Conservation (phyloP, 2,113 vertebrate genomes). For the Pteropus alecto region DNA sequence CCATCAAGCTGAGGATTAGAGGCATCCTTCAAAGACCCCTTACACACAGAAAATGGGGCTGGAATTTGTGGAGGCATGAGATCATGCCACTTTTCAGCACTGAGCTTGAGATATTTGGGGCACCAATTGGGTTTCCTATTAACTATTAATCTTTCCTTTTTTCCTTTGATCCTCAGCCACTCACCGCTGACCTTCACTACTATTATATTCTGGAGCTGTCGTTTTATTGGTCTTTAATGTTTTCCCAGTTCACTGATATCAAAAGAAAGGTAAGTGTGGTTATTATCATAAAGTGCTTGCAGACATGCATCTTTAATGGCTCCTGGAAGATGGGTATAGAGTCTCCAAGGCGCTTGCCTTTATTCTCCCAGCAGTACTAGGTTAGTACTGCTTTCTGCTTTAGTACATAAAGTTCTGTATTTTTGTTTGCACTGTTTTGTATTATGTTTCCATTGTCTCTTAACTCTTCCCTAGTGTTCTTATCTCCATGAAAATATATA, state of each 20-base stretch:
- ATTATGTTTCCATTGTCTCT: not conserved
- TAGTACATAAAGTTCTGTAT: not conserved
- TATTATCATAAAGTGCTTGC: not conserved
- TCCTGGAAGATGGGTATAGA: not conserved
- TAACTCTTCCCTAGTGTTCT: not conserved
- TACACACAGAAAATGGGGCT: not conserved
- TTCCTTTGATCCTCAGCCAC: slow-evolving; percentile 86
- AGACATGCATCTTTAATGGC: not conserved
- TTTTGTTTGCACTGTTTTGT: not conserved
- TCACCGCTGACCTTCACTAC: slow-evolving; percentile 95
- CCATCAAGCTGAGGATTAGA: not conserved
- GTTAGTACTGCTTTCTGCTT: not conserved
- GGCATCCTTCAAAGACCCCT: not conserved
- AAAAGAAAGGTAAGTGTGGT: slow-evolving; percentile 95
- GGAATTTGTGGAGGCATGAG: not conserved
- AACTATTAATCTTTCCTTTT: slow-evolving; percentile 63
- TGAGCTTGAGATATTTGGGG: slow-evolving; percentile 33
- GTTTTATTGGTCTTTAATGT: slow-evolving; percentile 97
- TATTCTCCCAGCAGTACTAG: not conserved
- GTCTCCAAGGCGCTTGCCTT: not conserved
- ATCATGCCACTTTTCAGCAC: not conserved
- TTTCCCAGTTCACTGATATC: slow-evolving; percentile 98
- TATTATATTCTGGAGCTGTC: slow-evolving; percentile 97
- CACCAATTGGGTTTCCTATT: slow-evolving; percentile 36
- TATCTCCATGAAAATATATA: not conserved